Conservation (phyloP, 2,113 vertebrate genomes). For the Oreochromis tanganicae region DNA sequence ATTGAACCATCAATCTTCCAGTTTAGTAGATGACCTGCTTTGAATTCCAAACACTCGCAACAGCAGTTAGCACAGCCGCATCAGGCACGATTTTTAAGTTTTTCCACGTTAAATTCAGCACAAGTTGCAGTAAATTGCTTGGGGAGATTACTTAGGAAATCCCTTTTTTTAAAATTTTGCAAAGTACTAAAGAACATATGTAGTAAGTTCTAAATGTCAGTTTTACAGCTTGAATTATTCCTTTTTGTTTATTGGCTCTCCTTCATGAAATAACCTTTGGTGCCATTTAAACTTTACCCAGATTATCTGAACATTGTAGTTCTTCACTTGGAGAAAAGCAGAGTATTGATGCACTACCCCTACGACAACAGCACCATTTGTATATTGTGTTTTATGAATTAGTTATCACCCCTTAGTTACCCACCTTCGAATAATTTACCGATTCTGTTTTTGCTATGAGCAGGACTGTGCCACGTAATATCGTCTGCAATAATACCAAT, state of each 20-base stretch:
- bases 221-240: not conserved
- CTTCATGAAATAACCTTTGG: not conserved
- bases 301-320: not conserved
- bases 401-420: rapidly evolving
- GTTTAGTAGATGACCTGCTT: not conserved
- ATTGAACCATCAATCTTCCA: not conserved
- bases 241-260: not conserved
- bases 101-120: not conserved
- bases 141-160: not conserved
- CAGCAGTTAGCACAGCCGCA: not conserved
- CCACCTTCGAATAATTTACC: not conserved
- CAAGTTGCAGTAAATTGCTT: not conserved
- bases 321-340: not conserved
- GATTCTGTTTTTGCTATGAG: not conserved
- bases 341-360: not conserved
- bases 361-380: not conserved
- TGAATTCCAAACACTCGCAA: not conserved
- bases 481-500: rapidly evolving
- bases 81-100: not conserved
- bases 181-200: not conserved
- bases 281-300: not conserved
- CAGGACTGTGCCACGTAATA: not conserved
- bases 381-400: not conserved
- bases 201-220: not conserved
- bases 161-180: not conserved